phyloP scores from a whole-genome alignment of 2,888 invertebrate species.

The Dicroscelio sp. region DNA sequence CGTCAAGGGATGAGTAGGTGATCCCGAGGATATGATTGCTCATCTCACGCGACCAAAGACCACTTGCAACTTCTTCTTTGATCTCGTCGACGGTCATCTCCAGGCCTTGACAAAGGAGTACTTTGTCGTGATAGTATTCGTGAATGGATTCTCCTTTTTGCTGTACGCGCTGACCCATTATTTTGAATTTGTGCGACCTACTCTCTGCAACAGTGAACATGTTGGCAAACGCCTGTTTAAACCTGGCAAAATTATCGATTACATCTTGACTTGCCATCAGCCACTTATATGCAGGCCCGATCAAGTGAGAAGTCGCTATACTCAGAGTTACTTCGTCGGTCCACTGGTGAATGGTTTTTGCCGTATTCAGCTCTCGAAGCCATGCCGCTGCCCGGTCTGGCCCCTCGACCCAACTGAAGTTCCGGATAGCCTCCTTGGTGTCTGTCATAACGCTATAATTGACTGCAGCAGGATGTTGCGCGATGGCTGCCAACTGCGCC shows the following conservation, averaged over 20 bases:
- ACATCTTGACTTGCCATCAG: background rate
- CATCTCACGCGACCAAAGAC: conserved; percentile 7
- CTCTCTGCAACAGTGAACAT: background rate
- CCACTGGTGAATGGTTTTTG: conserved; percentile 4
- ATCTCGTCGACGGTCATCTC: background rate
- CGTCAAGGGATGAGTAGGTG: background rate
- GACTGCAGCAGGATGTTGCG: background rate
- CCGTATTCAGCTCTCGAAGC: background rate
- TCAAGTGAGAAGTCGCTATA: conserved; percentile 10
- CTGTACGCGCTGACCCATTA: background rate
- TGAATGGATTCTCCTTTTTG: background rate
- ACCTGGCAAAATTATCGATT: background rate
- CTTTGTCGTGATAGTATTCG: conserved; percentile 1
- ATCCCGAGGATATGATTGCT: background rate
- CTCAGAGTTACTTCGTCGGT: background rate
- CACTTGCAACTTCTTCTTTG: background rate
- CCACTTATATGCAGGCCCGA: conserved; percentile 34
- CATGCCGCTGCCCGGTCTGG: conserved; percentile 2
- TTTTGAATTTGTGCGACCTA: background rate
- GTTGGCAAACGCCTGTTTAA: background rate
- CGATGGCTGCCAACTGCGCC: background rate
- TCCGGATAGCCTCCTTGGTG: background rate
- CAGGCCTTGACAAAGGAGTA: conserved; percentile 1
- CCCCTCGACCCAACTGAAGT: background rate
- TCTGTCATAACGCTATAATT: conserved; percentile 31